Evolutionary conservation across 2,113 vertebrate genomes (phyloP).

Genomic region (Eptesicus fuscus): DNA sequence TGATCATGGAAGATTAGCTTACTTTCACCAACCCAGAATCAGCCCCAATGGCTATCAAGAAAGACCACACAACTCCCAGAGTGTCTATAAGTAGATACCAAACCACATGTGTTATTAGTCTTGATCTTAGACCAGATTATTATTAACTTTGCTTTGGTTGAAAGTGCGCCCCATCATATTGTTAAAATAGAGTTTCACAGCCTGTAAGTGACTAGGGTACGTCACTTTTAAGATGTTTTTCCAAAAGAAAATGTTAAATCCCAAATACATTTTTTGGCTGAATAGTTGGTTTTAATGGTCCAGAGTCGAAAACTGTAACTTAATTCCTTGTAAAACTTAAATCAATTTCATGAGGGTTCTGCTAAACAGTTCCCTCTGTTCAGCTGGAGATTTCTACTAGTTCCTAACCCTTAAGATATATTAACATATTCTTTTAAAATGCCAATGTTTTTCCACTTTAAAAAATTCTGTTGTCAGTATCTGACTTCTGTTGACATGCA

Average conservation of each 20-base stretch:
- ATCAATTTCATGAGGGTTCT: constrained; percentile 64
- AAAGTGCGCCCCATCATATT: constrained; percentile 52
- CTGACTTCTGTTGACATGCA: constrained; percentile 31
- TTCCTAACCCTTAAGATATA: constrained; percentile 19
- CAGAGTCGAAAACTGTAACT: constrained; percentile 51
- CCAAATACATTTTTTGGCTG: constrained; percentile 63
- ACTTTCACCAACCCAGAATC: constrained; percentile 49
- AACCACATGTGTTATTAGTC: constrained; percentile 60
- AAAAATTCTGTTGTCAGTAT: background rate
- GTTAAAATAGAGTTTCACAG: constrained; percentile 65
- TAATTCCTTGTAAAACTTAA: constrained; percentile 61
- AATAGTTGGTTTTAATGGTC: constrained; percentile 65
- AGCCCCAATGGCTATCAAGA: constrained; percentile 43
- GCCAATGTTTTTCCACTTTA: background rate
- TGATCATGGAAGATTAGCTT: constrained; percentile 53
- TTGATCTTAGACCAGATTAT: constrained; percentile 45
- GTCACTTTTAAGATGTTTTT: constrained; percentile 58
- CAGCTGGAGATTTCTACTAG: background rate
- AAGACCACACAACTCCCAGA: constrained; percentile 69
- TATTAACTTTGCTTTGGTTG: constrained; percentile 53
- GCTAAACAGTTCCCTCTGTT: constrained; percentile 64
- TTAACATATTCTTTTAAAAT: constrained; percentile 5
- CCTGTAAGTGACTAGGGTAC: constrained; percentile 55
- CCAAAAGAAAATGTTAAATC: constrained; percentile 70
- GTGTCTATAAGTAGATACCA: constrained; percentile 64